Base-by-base conservation (phyloP, 2,888 invertebrate species). In the Andrena hattorfiana region DNA sequence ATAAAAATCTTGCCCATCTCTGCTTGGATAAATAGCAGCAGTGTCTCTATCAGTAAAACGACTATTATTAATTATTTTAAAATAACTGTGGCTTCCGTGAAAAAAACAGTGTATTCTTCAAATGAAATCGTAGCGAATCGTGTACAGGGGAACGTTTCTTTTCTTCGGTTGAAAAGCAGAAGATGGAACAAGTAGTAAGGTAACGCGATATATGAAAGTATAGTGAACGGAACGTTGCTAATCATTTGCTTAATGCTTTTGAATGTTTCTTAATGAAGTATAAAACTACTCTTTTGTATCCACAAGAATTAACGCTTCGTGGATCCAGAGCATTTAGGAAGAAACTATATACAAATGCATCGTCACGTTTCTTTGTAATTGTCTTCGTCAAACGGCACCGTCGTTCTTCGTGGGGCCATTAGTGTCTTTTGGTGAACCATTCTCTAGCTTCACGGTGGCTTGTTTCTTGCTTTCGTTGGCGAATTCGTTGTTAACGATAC, bases 41-140 rank as follows among this genome's bases (percentile, higher is more conserved):
- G 42, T 16, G 42, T 3, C 42, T 42, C 16, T 4, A 16, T 16
- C 42, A 16, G 42, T 42, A 42, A 42, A 5, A 16, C 16, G 1
- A 4, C 42, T 42, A 42, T 16, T 5, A 16, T 42, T 42, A 42
- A 42, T 16, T 42, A 42, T 42, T 42, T 16, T 16, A 42, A 42
- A 42, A 16, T 42, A 42, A 42, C 16, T 16, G 16, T 42, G 42
- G 48, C 48, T 1, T 23, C 20, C 54, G 20, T 23, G 54, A 54
- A 20, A 20, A 51, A 49, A 77, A 66, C 20, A 13, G 8, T 72
- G 28, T 77, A 73, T 73, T 60, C 68, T 59, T 48, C 26, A 62
- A 63, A 16, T 16, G 2, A 63, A 75, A 30, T 35, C 4, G 13
- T 67, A 26, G 4, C 6, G 26, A 72, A 54, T 32, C 32, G 26